Evolutionary conservation across 2,113 vertebrate genomes (phyloP), one percentile per base, ranked within the genome.

Genomic region (Vidua macroura): DNA sequence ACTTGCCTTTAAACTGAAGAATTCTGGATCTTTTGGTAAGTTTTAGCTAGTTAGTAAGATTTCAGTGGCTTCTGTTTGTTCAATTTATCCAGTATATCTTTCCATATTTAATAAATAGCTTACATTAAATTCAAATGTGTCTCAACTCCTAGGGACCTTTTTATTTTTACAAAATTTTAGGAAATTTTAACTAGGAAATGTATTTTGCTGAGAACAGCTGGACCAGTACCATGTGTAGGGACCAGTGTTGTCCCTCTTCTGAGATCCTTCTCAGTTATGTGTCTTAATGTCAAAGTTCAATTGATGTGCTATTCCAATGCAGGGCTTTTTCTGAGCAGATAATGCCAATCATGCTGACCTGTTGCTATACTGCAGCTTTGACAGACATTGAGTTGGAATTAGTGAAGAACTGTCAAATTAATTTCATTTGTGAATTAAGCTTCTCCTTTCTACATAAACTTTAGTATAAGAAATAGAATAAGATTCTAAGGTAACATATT

Each of bases 361-460:
- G 33, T 56, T 83, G 25, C 23, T 63, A 28, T 25, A 88, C 13
- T 85, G 51, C 43, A 90, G 68, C 41, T 74, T 62, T 51, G 81
- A 91, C 62, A 91, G 55, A 59, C 33, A 48, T 25, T 41, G 46
- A 67, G 35, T 7, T 64, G 70, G 41, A 90, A 74, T 91, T 92
- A 94, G 39, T 51, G 62, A 89, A 84, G 48, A 56, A 60, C 19
- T 30, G 9, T 83, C 49, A 85, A 91, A 90, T 53, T 94, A 52
- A 79, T 87, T 95, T 80, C 52, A 55, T 35, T 88, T 73, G 46
- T 85, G 90, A 90, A 85, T 87, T 85, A 76, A 91, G 13, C 46
- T 8, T 74, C 78, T 92, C 35, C 13, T 5, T 88, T 76, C 66
- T 83, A 77, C 48, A 79, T 70, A 77, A 84, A 85, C n/a, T 68